These are phyloP conservation scores for Anabacerthia variegaticeps DNA, from an alignment of 2,797 vertebrate genomes.

Conservation along the genomic window DNA sequence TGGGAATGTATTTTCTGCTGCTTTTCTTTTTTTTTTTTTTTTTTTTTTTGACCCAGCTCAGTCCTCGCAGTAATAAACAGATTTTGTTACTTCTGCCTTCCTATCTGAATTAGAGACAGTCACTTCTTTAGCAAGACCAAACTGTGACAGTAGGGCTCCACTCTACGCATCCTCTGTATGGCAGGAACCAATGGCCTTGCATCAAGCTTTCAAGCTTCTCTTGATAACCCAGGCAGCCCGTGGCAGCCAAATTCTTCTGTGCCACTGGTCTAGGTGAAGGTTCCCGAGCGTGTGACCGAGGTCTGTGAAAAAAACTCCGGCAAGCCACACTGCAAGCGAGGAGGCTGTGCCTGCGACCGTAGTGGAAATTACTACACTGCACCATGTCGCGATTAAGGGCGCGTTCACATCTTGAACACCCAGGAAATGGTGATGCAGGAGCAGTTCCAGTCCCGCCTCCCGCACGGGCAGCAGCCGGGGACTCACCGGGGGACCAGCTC, in stretches of 20 bases:
- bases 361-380: accelerated
- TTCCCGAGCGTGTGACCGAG: not conserved
- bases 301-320: accelerated
- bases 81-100: not conserved
- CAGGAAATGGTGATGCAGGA: accelerated
- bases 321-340: accelerated
- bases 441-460: too few relatives aligned
- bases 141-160: not conserved
- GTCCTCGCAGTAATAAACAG: not conserved
- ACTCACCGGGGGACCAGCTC: too few relatives aligned
- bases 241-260: not conserved
- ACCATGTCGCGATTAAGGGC: not conserved
- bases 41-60: not conserved
- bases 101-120: not conserved
- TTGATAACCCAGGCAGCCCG: not conserved
- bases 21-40: not conserved
- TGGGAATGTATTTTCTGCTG: not conserved
- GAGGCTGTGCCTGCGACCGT: not conserved
- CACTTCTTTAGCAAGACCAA: not conserved
- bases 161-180: accelerated
- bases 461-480: accelerated
- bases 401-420: not conserved
- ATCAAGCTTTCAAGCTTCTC: not conserved
- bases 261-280: not conserved
- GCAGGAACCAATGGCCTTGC: not conserved